These are phyloP conservation scores for Drosophila bipectinata DNA, from an alignment of 1,140 invertebrate genomes.

Conservation along the genomic window DNA sequence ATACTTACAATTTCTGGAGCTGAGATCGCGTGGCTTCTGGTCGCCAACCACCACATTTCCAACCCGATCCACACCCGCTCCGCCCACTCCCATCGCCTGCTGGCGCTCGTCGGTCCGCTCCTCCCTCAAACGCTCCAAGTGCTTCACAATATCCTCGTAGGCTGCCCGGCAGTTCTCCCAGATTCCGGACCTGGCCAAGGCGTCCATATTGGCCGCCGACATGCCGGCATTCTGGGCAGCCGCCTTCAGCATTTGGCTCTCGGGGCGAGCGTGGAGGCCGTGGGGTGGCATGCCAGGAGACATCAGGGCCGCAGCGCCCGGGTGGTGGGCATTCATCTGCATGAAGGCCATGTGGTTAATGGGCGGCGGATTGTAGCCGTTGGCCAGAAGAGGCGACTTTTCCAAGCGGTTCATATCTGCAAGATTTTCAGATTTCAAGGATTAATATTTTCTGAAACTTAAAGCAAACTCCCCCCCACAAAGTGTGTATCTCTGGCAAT, in stretches of 20 bases:
- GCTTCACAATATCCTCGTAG: constrained; percentile 96
- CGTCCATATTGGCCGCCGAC: constrained; percentile 91
- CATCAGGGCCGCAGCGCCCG: constrained; percentile 89
- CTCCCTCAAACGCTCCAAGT: constrained; percentile 95
- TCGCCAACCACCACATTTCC: constrained; percentile 84
- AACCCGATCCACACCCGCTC: constrained; percentile 85
- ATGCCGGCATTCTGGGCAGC: constrained; percentile 86
- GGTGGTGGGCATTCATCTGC: constrained; percentile 90
- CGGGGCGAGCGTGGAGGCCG: constrained; percentile 88
- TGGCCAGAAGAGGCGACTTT: constrained; percentile 95
- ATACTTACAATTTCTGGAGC: constrained; percentile 92
- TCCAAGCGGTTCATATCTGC: constrained; percentile 93
- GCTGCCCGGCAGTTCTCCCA: constrained; percentile 97
- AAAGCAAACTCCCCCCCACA: too few species aligned
- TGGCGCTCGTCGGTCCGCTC: constrained; percentile 88
- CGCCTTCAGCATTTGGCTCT: constrained; percentile 90
- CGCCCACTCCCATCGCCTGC: constrained; percentile 85
- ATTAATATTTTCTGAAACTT: too few species aligned
- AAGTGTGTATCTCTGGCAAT: too few species aligned
- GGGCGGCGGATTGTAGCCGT: constrained; percentile 97
- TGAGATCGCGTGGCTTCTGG: constrained; percentile 91
- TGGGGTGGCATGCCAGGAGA: constrained; percentile 94
- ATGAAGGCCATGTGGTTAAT: constrained; percentile 96
- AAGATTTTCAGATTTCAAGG: neutral
- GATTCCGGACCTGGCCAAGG: constrained; percentile 93